Base-by-base conservation (phyloP, 2,113 vertebrate species). In the Ochotona curzoniae region DNA sequence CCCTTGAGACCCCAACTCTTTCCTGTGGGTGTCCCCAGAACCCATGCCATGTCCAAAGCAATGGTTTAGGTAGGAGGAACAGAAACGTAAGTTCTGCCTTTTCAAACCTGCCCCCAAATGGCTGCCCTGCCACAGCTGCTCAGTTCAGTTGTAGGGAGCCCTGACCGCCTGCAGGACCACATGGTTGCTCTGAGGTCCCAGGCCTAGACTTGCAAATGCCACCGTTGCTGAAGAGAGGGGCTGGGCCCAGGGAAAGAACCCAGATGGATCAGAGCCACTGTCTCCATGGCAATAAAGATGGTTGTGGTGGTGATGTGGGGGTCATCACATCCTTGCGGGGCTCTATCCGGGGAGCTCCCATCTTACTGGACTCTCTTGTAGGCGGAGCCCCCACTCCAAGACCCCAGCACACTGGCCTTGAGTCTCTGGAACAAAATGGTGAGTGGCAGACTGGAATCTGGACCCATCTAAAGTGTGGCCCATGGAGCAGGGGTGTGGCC, bases 381-480 rank as follows among this genome's bases (percentile, higher is more conserved):
- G 98, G 63, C 3, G 8, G 79, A 54, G 12, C 8, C 12, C 32
- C 35, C 1, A 17, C 66, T 83, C 61, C 64, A 61, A 80, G 92
- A 96, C 78, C 60, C 57, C 49, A 3, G 30, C 83, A 70, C 38
- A 0, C 57, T 98, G 1, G 66, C 95, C 87, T 20, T 98, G 79
- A 89, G 69, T 17, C 96, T 98, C 91, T 98, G 98, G 98, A 98
- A 98, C 91, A 98, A 71, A 90, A 98, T 98, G 97, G 98, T 98
- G 89, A 96, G 97, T 89, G 15, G 2, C 9, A n/a, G 32, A 9
- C 3, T 0, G 0, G 9, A 4, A 21, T 38, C 13, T 1, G 7
- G 25, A 30, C 32, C 76, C 26, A 51, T 64, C 57, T 49, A 25
- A 15, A 38, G 25, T 44, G 3, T n/a, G 28, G 18, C 26, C 64